Percentiles rank a stretch among this genome's conserved stretches.
Evolutionary conservation across 2,888 invertebrate species (phyloP).

Genomic region (Gymnocheta viridis): DNA sequence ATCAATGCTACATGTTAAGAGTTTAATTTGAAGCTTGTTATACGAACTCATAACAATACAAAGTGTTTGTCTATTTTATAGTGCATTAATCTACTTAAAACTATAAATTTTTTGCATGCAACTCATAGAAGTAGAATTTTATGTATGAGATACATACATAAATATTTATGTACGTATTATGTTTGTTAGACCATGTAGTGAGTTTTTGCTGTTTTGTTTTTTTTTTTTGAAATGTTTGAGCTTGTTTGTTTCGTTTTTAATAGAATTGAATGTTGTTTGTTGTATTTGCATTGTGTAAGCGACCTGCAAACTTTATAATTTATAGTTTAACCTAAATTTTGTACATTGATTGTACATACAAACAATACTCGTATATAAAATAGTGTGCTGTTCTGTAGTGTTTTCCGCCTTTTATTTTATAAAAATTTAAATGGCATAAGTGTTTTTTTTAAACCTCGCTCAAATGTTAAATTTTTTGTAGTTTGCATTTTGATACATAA

Average conservation of each 20-base stretch:
- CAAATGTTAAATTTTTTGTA: neutral
- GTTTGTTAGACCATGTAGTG: slow-evolving; percentile 47
- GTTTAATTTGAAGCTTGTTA: slow-evolving; percentile 9
- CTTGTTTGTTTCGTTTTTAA: slow-evolving; percentile 24
- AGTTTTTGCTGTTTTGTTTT: slow-evolving; percentile 25
- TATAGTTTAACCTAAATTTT: slow-evolving; percentile 67
- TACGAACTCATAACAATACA: slow-evolving; percentile 22
- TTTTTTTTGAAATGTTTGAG: slow-evolving; percentile 9
- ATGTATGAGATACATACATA: neutral
- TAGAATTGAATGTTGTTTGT: slow-evolving; percentile 21
- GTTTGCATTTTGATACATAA: too few species aligned
- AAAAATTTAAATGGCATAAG: neutral
- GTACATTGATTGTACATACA: slow-evolving; percentile 25
- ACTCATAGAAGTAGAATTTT: neutral
- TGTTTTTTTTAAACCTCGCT: neutral
- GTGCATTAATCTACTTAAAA: slow-evolving; percentile 17
- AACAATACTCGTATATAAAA: slow-evolving; percentile 29
- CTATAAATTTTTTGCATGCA: neutral
- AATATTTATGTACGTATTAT: neutral
- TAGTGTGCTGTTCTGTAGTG: neutral
- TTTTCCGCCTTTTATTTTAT: neutral
- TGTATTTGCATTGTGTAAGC: slow-evolving; percentile 49
- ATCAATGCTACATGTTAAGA: neutral
- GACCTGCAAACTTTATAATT: slow-evolving; percentile 65
- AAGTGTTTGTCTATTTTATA: slow-evolving; percentile 40